These are phyloP conservation scores for Adrianichthys oophorus DNA, from an alignment of 2,797 vertebrate species.

Conservation along the genomic window DNA sequence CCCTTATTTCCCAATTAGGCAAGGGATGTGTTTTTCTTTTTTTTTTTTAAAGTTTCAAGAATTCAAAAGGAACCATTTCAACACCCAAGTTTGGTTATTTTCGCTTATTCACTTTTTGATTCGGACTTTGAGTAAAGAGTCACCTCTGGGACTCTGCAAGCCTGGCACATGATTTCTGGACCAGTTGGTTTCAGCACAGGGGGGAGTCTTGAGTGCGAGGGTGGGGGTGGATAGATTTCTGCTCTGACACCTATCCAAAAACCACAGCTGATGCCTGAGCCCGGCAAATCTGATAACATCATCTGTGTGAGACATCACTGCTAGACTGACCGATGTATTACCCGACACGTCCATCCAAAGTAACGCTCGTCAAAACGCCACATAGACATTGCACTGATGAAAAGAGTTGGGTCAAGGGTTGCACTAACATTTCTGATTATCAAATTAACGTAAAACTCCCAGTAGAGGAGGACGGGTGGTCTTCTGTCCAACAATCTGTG, in stretches of 20 bases:
- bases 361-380: background rate
- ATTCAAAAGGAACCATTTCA: slow-evolving; percentile 26
- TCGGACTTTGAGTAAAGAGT: slow-evolving; percentile 48
- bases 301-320: slow-evolving; percentile 66
- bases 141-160: slow-evolving; percentile 53
- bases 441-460: slow-evolving; percentile 52
- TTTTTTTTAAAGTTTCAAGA: slow-evolving; percentile 6
- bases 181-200: slow-evolving; percentile 64
- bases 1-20: slow-evolving; percentile 32
- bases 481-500: slow-evolving; percentile 52
- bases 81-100: slow-evolving; percentile 53
- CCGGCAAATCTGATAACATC: slow-evolving; percentile 71
- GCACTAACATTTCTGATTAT: slow-evolving; percentile 55
- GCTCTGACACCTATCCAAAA: slow-evolving; percentile 65
- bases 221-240: slow-evolving; percentile 23
- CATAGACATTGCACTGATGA: background rate
- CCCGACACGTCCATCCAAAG: slow-evolving; percentile 64
- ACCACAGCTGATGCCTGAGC: slow-evolving; percentile 70
- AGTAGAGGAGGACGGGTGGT: slow-evolving; percentile 16
- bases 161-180: slow-evolving; percentile 66
- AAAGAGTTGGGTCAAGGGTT: slow-evolving; percentile 35
- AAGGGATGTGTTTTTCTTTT: slow-evolving; percentile 34
- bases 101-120: slow-evolving; percentile 28
- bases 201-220: slow-evolving; percentile 39
- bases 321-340: slow-evolving; percentile 66